Conservation (phyloP, 1,140 invertebrate species). For the Platyura marginata region DNA sequence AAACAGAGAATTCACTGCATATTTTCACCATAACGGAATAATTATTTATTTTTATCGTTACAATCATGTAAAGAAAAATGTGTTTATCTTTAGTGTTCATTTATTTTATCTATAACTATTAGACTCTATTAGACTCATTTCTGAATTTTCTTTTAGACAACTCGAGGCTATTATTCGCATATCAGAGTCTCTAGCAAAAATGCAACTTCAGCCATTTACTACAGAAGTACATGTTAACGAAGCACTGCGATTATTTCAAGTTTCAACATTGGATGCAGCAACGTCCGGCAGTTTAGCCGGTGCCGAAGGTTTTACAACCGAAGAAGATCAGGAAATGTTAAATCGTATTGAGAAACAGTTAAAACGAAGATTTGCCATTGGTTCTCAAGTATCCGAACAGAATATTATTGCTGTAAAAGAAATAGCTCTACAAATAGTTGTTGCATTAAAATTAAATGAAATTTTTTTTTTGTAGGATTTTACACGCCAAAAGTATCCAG, state of each 20-base stretch:
- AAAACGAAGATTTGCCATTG: constrained; percentile 87
- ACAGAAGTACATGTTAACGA: constrained; percentile 87
- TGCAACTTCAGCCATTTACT: constrained; percentile 88
- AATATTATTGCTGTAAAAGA: constrained; percentile 56
- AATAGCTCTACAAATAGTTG: background rate
- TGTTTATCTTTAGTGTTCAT: too few relatives aligned
- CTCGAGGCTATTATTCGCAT: constrained; percentile 94
- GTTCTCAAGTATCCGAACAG: constrained; percentile 88
- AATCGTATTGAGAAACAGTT: constrained; percentile 85
- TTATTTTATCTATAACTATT: too few relatives aligned
- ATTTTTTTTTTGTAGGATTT: constrained; percentile 46
- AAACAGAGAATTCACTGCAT: too few relatives aligned
- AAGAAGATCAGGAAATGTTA: constrained; percentile 84
- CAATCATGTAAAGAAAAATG: too few relatives aligned
- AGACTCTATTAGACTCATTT: too few relatives aligned
- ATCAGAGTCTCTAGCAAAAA: constrained; percentile 94
- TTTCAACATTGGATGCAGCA: constrained; percentile 93
- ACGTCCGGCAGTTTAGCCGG: constrained; percentile 79
- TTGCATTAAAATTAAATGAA: background rate
- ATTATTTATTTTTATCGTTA: too few relatives aligned
- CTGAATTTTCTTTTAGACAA: too few relatives aligned
- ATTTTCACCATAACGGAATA: too few relatives aligned
- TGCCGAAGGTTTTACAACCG: constrained; percentile 90
- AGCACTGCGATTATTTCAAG: constrained; percentile 94
- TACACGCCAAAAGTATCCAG: constrained; percentile 79